These are phyloP conservation scores for Pocillopora meandrina DNA, from an alignment of 92 coral and sea anemone genomes.

Conservation along the genomic window DNA sequence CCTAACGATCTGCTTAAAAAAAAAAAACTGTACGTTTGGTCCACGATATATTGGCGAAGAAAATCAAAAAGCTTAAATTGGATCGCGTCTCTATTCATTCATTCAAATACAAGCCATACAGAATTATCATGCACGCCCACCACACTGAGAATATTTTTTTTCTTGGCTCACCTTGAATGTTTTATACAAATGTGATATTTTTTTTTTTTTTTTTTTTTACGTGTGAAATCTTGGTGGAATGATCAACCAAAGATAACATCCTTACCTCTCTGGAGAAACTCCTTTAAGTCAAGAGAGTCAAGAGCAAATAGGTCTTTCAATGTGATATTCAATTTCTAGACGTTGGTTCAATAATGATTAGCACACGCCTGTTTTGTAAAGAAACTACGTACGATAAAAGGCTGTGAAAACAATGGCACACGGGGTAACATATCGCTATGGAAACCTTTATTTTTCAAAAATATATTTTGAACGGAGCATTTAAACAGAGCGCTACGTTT, in stretches of 20 bases:
- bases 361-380: slow-evolving; percentile 38
- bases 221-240: background rate
- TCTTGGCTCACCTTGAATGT: slow-evolving; percentile 2
- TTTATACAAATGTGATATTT: background rate
- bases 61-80: background rate
- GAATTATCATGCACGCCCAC: background rate
- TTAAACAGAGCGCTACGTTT: too few species aligned
- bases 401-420: slow-evolving; percentile 31
- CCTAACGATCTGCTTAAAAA: background rate
- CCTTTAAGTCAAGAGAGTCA: background rate
- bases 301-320: slow-evolving; percentile 3
- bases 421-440: background rate
- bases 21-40: background rate
- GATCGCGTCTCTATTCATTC: background rate
- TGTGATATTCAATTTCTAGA: slow-evolving; percentile 9
- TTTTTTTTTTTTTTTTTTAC: background rate
- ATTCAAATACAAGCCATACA: background rate
- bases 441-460: background rate
- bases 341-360: slow-evolving; percentile 10
- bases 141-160: too few species aligned
- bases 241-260: background rate
- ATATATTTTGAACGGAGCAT: background rate
- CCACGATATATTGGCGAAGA: background rate
- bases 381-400: slow-evolving; percentile 37
- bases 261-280: slow-evolving; percentile 19